phyloP scores from a whole-genome alignment of 53 echinoderm and acorn worm species.

The Temnopleurus reevesii region DNA sequence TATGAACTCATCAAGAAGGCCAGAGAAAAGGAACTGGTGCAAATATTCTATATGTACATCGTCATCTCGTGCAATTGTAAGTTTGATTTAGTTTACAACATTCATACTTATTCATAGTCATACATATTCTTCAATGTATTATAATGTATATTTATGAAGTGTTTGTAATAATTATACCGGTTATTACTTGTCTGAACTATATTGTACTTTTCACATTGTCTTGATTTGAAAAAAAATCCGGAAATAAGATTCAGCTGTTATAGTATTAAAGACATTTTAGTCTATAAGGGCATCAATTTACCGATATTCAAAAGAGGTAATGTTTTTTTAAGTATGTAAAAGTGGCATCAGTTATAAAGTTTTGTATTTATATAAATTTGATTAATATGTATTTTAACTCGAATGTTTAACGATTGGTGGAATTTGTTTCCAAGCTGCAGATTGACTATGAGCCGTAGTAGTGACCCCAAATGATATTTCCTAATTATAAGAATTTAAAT shows the following conservation, averaged over 20 bases:
- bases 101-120: background rate
- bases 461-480: too few relatives aligned
- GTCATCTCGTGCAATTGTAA: conserved; percentile 23
- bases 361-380: too few relatives aligned
- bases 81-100: too few relatives aligned
- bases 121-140: background rate
- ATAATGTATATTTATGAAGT: background rate
- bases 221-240: background rate
- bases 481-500: too few relatives aligned
- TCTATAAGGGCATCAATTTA: background rate
- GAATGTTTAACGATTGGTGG: too few relatives aligned
- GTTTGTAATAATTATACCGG: background rate
- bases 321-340: too few relatives aligned
- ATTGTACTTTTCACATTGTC: too few relatives aligned
- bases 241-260: background rate
- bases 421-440: too few relatives aligned
- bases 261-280: too few relatives aligned
- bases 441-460: too few relatives aligned
- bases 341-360: too few relatives aligned
- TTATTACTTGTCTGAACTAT: background rate
- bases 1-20: conserved; percentile 1
- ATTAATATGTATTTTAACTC: too few relatives aligned
- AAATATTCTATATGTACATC: background rate
- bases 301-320: background rate
- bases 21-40: background rate